Conservation (phyloP, 2,113 vertebrate genomes). For the Albula goreensis region DNA sequence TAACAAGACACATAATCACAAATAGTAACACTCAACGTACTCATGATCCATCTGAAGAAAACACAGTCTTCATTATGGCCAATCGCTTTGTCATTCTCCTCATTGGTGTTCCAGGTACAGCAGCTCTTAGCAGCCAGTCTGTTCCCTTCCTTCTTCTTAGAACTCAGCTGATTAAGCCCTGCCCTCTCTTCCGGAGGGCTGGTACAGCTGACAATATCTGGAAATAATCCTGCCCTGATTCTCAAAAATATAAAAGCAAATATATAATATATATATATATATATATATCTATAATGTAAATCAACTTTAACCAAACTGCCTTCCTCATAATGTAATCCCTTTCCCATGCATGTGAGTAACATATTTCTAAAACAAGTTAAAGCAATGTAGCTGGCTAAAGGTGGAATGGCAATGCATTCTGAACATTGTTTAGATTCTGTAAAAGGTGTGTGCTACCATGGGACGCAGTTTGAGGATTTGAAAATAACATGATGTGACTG, state of each 20-base stretch:
- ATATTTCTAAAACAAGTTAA: not conserved
- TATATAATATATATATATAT: not conserved
- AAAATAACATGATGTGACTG: not conserved
- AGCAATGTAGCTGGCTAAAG: not conserved
- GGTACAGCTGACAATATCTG: not conserved
- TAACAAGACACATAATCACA: not conserved
- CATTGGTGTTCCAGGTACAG: not conserved
- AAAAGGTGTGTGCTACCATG: not conserved
- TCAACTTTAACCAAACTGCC: not conserved
- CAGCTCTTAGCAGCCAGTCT: not conserved
- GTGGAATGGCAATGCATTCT: slow-evolving; percentile 3
- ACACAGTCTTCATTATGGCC: not conserved
- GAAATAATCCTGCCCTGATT: not conserved
- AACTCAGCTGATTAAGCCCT: slow-evolving; percentile 26
- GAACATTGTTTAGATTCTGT: not conserved
- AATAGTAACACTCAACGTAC: not conserved
- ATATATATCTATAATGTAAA: not conserved
- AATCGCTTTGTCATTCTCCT: not conserved
- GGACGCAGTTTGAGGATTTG: not conserved
- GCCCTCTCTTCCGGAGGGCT: not conserved
- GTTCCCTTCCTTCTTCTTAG: not conserved
- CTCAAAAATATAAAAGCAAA: not conserved
- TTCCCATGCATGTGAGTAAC: not conserved
- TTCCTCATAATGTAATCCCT: not conserved
- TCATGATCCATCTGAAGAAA: not conserved